Conservation (phyloP, 2,888 invertebrate species). For the Eristalinus sepulchralis region DNA sequence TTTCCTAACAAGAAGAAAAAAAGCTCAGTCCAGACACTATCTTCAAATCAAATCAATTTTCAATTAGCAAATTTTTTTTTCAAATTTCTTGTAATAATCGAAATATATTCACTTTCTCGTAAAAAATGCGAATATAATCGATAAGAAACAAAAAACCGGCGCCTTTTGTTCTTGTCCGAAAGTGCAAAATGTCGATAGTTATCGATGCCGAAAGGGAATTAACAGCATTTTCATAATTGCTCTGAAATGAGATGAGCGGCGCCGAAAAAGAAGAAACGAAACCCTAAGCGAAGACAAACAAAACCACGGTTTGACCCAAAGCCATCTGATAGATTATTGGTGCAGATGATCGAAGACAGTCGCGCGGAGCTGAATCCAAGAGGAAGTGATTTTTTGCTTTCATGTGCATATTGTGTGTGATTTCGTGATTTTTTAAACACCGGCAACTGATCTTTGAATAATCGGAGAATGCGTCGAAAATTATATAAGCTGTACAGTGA, state of each 20-base stretch:
- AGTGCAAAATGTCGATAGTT: slow-evolving; percentile 13
- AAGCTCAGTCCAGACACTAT: too few relatives aligned
- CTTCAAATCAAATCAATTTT: background rate
- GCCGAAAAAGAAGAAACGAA: slow-evolving; percentile 20
- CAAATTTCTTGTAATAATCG: background rate
- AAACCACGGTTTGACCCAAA: background rate
- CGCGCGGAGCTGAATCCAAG: background rate
- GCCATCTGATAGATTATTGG: slow-evolving; percentile 5
- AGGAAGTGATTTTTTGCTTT: background rate
- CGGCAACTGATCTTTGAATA: too few relatives aligned
- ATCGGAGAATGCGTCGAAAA: too few relatives aligned
- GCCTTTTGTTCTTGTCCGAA: background rate
- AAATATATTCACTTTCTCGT: slow-evolving; percentile 22
- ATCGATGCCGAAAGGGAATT: background rate
- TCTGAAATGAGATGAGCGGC: background rate
- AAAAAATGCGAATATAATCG: slow-evolving; percentile 15
- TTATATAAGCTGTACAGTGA: too few relatives aligned
- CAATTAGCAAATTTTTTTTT: background rate
- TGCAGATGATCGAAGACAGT: slow-evolving; percentile 2
- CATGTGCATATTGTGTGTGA: background rate
- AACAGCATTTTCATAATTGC: slow-evolving; percentile 2
- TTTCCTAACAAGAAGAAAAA: too few relatives aligned
- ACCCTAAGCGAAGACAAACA: background rate
- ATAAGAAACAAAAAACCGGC: background rate
- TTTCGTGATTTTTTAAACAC: background rate